Evolutionary conservation across 2,888 invertebrate genomes (phyloP).

Genomic region (Gymnocheta viridis): DNA sequence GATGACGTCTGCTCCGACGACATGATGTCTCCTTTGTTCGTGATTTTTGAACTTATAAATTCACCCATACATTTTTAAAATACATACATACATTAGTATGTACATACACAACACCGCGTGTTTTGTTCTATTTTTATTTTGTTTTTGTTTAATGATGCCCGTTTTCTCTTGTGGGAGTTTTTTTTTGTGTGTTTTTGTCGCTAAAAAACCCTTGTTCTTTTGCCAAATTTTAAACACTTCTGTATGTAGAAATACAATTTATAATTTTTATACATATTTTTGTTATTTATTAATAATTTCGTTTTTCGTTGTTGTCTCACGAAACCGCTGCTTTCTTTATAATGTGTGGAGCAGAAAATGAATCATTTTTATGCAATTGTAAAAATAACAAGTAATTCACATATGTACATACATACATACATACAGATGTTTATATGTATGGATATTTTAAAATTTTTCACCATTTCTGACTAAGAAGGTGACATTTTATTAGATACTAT

Average conservation of each 20-base stretch:
- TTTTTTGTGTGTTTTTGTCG: constrained; percentile 22
- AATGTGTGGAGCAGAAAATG: constrained; percentile 2
- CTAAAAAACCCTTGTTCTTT: constrained; percentile 48
- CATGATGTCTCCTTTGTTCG: constrained; percentile 64
- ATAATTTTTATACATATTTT: neutral
- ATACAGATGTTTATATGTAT: too few species aligned
- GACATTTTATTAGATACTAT: constrained; percentile 10
- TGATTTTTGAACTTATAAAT: constrained; percentile 8
- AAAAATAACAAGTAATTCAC: neutral
- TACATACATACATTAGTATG: too few species aligned
- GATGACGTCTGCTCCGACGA: constrained; percentile 57
- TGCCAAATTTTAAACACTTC: constrained; percentile 35
- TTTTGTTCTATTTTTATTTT: neutral
- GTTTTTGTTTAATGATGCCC: constrained; percentile 4
- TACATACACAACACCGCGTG: too few species aligned
- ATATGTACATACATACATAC: too few species aligned
- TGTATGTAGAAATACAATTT: too few species aligned
- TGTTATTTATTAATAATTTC: constrained; percentile 37
- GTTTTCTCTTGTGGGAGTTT: constrained; percentile 43
- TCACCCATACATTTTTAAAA: too few species aligned
- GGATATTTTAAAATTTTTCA: constrained; percentile 9
- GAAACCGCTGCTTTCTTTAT: neutral
- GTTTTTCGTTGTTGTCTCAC: constrained; percentile 17
- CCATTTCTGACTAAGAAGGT: constrained; percentile 34
- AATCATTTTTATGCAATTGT: constrained; percentile 41